phyloP scores from a whole-genome alignment of 2,797 vertebrate genomes.

The Rhadinocentrus ornatus region DNA sequence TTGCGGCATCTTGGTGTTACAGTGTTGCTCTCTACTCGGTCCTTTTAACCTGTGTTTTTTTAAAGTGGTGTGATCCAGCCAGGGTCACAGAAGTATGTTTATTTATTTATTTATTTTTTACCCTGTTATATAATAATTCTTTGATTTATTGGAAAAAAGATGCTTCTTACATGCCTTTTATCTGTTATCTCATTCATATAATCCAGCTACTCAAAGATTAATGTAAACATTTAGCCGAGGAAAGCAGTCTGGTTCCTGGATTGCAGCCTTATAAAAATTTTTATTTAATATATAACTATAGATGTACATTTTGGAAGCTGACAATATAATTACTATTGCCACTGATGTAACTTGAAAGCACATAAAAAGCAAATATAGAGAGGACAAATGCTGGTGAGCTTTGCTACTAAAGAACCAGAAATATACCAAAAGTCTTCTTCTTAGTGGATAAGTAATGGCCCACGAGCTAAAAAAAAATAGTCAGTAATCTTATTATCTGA shows the following conservation, averaged over 20 bases:
- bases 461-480: conserved; percentile 30
- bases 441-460: conserved; percentile 31
- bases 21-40: too few relatives aligned
- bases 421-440: conserved; percentile 34
- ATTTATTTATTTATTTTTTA: too few relatives aligned
- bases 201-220: not conserved
- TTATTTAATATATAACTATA: not conserved
- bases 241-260: conserved; percentile 1
- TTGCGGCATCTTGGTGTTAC: too few relatives aligned
- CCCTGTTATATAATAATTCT: too few relatives aligned
- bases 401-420: conserved; percentile 45
- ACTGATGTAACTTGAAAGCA: conserved; percentile 7
- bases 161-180: conserved; percentile 24
- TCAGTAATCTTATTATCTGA: conserved; percentile 48
- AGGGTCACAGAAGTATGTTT: too few relatives aligned
- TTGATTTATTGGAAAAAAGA: too few relatives aligned
- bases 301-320: not conserved
- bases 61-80: too few relatives aligned
- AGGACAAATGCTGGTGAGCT: conserved; percentile 5
- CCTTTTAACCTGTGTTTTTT: too few relatives aligned
- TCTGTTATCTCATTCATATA: conserved; percentile 3
- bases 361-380: conserved; percentile 4
- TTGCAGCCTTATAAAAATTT: not conserved
- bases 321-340: not conserved
- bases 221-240: conserved; percentile 11